A percentile compares a stretch with the other conserved stretches of the same genome.
phyloP scores from a whole-genome alignment of 2,888 invertebrate species.

The Callyntrura sp. region DNA sequence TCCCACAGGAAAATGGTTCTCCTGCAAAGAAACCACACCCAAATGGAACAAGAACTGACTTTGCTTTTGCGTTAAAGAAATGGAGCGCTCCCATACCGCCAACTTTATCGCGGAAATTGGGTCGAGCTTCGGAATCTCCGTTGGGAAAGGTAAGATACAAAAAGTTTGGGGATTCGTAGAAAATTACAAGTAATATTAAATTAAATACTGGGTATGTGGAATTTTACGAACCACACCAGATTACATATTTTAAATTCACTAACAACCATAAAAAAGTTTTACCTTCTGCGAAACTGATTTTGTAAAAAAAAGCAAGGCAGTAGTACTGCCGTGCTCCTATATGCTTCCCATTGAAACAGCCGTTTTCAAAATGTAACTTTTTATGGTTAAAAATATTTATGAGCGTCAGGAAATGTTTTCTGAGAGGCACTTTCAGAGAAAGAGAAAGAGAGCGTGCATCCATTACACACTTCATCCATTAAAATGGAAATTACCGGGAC shows the following conservation, averaged over 20 bases:
- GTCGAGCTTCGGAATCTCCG: slow-evolving; percentile 82
- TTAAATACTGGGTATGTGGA: no score
- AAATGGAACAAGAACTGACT: slow-evolving; percentile 76
- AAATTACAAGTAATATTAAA: no score
- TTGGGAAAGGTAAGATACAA: slow-evolving; percentile 84
- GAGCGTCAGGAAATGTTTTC: slow-evolving; percentile 5
- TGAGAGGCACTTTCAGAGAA: background rate
- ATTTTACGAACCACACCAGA: no score
- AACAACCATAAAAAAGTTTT: no score
- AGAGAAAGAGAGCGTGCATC: no score
- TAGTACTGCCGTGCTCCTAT: no score
- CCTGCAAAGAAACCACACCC: slow-evolving; percentile 53
- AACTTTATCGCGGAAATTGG: slow-evolving; percentile 82
- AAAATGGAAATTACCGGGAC: slow-evolving; percentile 37
- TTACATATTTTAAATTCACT: no score
- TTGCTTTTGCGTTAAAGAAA: slow-evolving; percentile 81
- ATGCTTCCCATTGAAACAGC: no score
- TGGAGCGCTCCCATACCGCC: slow-evolving; percentile 83
- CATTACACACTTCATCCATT: background rate
- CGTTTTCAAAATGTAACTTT: slow-evolving; percentile 7
- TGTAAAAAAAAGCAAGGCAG: no score
- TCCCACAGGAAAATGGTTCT: slow-evolving; percentile 27
- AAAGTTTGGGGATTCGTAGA: no score
- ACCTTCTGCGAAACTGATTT: no score
- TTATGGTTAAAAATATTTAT: slow-evolving; percentile 23